phyloP scores from a whole-genome alignment of 2,113 vertebrate genomes.

The Struthidea cinerea region DNA sequence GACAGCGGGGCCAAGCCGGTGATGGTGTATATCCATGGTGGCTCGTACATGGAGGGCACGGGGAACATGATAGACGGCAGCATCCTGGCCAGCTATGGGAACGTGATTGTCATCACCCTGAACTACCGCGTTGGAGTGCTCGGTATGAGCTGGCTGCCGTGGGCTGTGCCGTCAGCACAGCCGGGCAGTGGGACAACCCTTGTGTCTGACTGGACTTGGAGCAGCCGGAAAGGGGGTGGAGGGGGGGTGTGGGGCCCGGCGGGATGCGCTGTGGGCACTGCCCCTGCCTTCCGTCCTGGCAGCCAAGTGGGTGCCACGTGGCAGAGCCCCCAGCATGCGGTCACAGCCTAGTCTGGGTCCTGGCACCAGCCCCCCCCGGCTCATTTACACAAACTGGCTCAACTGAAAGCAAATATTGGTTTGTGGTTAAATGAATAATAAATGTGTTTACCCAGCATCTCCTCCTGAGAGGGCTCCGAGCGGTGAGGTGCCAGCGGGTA shows the following conservation, averaged over 20 bases:
- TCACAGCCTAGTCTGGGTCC: not conserved
- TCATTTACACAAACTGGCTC: slow-evolving; percentile 18
- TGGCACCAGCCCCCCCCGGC: not conserved
- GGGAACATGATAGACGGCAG: slow-evolving; percentile 99
- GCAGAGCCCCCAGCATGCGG: not conserved
- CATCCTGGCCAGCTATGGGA: slow-evolving; percentile 97
- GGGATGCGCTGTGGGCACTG: rapidly evolving
- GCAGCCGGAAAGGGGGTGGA: rapidly evolving
- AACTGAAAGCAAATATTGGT: slow-evolving; percentile 60
- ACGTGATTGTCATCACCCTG: slow-evolving; percentile 98
- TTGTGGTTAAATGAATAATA: slow-evolving; percentile 56
- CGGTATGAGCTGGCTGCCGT: slow-evolving; percentile 72
- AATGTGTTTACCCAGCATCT: slow-evolving; percentile 36
- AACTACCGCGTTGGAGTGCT: slow-evolving; percentile 98
- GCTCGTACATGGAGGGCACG: slow-evolving; percentile 99
- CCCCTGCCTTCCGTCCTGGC: not conserved
- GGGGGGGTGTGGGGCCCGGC: rapidly evolving
- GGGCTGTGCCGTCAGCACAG: not conserved
- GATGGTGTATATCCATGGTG: slow-evolving; percentile 99
- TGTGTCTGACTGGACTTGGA: not conserved
- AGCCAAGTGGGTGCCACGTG: not conserved
- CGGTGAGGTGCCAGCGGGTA: not conserved
- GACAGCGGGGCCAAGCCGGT: slow-evolving; percentile 98
- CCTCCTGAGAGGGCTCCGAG: not conserved
- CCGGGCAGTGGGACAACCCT: not conserved